Conservation (phyloP, 30 jellyfish, hydroid and myxozoan species). For the Clytia hemisphaerica region DNA sequence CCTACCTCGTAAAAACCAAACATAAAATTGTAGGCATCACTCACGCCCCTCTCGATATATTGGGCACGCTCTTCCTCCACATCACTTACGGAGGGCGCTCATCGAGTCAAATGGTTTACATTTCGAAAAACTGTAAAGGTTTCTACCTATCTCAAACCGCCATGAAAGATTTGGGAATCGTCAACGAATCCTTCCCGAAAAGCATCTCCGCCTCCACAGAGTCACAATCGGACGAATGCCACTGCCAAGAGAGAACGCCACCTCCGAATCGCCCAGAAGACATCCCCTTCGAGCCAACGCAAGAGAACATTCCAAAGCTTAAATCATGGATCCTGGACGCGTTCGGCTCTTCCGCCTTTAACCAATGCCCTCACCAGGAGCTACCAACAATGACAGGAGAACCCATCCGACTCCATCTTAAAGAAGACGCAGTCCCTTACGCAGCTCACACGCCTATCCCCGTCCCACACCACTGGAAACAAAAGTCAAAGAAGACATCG, state of each 20-base stretch:
- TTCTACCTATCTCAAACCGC: slow-evolving; percentile 10
- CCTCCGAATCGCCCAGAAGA: neutral
- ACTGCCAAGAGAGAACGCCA: no score
- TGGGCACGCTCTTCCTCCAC: slow-evolving; percentile 24
- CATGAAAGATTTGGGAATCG: slow-evolving; percentile 15
- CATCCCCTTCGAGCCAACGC: slow-evolving; percentile 3
- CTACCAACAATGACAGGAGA: slow-evolving; percentile 23
- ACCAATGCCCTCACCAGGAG: slow-evolving; percentile 17
- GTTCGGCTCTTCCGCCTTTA: slow-evolving; percentile 18
- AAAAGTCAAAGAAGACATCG: slow-evolving; percentile 16
- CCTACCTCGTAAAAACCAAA: slow-evolving; percentile 2
- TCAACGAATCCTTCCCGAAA: neutral
- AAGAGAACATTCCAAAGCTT: neutral
- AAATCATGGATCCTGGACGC: neutral
- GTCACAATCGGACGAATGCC: no score
- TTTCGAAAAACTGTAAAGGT: no score
- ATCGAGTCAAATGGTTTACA: slow-evolving; percentile 5
- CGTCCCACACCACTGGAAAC: slow-evolving; percentile 29
- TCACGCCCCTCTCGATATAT: slow-evolving; percentile 1
- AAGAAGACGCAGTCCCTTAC: neutral
- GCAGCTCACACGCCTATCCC: slow-evolving; percentile 28
- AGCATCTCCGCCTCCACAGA: no score
- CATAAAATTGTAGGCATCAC: slow-evolving; percentile 18
- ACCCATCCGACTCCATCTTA: neutral
- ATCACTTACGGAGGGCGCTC: neutral